Conservation (phyloP, 2,888 invertebrate species). For the Caenorhabditis sulstoni region DNA sequence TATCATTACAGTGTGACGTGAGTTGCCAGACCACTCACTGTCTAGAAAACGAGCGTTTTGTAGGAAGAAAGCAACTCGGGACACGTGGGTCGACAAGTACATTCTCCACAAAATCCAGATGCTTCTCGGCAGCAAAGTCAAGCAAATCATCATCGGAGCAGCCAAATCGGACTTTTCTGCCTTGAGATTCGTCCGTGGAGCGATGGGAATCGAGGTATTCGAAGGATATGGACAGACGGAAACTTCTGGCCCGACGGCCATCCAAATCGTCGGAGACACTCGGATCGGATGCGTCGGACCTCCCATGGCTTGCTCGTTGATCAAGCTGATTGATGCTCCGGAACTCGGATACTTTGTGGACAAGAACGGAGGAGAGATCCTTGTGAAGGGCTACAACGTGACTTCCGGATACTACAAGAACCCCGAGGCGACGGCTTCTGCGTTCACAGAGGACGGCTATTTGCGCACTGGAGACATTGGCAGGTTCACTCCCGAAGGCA, state of each 20-base stretch:
- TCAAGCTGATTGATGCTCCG: slow-evolving; percentile 57
- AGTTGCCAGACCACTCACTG: neutral
- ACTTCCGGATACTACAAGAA: slow-evolving; percentile 58
- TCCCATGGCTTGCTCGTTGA: slow-evolving; percentile 32
- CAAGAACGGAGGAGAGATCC: slow-evolving; percentile 57
- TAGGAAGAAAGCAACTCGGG: slow-evolving; percentile 44
- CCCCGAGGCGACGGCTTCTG: slow-evolving; percentile 40
- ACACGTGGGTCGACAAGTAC: slow-evolving; percentile 52
- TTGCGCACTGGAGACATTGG: slow-evolving; percentile 77
- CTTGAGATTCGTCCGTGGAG: slow-evolving; percentile 46
- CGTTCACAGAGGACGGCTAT: slow-evolving; percentile 65
- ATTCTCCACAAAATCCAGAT: slow-evolving; percentile 48
- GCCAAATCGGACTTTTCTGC: slow-evolving; percentile 39
- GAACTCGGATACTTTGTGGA: slow-evolving; percentile 53
- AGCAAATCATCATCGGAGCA: slow-evolving; percentile 48
- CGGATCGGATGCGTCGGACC: slow-evolving; percentile 44
- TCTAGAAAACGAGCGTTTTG: neutral
- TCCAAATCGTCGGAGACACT: slow-evolving; percentile 47
- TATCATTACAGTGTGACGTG: slow-evolving; percentile 48
- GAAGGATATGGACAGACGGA: slow-evolving; percentile 62
- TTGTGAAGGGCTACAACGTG: slow-evolving; percentile 53
- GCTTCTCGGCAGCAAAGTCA: slow-evolving; percentile 38
- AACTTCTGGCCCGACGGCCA: slow-evolving; percentile 44
- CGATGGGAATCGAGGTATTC: slow-evolving; percentile 49
- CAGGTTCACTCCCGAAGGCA: slow-evolving; percentile 70